phyloP scores from a whole-genome alignment of 2,797 vertebrate genomes.

The Gambelia wislizenii region DNA sequence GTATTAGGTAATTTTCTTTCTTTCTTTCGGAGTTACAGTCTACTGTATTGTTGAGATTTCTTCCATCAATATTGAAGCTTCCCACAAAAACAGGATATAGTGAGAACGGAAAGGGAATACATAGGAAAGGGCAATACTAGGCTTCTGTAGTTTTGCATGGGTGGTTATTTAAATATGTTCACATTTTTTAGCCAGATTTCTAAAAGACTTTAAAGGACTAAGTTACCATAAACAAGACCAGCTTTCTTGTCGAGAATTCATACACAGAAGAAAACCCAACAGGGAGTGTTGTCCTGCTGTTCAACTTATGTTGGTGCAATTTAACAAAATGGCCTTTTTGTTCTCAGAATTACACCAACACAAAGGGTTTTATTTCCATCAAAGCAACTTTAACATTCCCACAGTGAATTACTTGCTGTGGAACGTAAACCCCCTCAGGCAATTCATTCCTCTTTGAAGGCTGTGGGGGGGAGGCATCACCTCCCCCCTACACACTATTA shows the following conservation, averaged over 20 bases:
- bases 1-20: slow-evolving; percentile 1
- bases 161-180: slow-evolving; percentile 50
- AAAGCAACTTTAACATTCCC: slow-evolving; percentile 71
- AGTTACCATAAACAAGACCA: slow-evolving; percentile 45
- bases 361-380: slow-evolving; percentile 72
- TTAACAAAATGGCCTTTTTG: slow-evolving; percentile 73
- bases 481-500: slow-evolving; percentile 64
- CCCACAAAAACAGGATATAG: neutral
- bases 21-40: no score
- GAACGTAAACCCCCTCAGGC: slow-evolving; percentile 67
- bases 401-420: slow-evolving; percentile 53
- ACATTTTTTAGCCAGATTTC: slow-evolving; percentile 48
- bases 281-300: slow-evolving; percentile 51
- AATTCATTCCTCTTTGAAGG: slow-evolving; percentile 67
- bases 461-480: slow-evolving; percentile 57
- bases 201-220: slow-evolving; percentile 65
- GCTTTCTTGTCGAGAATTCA: slow-evolving; percentile 60
- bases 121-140: slow-evolving; percentile 24
- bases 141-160: slow-evolving; percentile 46
- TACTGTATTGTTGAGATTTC: neutral
- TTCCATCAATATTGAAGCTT: neutral
- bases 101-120: neutral
- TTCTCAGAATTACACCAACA: slow-evolving; percentile 69
- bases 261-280: slow-evolving; percentile 46
- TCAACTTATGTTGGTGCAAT: slow-evolving; percentile 55